Conservation (phyloP, 1,140 invertebrate species). For the Pseudomyrmex concolor region DNA sequence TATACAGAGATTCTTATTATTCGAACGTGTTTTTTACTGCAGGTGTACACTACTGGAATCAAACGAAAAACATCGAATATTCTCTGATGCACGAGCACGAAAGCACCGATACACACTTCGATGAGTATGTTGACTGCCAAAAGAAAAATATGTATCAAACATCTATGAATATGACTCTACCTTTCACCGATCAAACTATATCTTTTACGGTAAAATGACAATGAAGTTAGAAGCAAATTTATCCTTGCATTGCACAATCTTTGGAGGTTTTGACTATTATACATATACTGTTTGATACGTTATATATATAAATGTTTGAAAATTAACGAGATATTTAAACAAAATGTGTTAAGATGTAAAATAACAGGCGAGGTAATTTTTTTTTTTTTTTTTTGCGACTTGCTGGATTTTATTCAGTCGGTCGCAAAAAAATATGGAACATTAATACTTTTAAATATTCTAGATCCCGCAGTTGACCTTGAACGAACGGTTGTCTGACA, state of each 20-base stretch:
- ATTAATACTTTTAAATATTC: conserved; percentile 37
- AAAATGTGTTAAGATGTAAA: neutral
- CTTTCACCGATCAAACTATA: conserved; percentile 61
- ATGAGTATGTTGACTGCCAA: conserved; percentile 68
- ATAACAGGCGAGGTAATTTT: neutral
- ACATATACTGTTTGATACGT: too few relatives aligned
- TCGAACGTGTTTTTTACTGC: neutral
- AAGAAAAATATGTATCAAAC: conserved; percentile 52
- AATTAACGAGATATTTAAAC: neutral
- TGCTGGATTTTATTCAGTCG: conserved; percentile 10
- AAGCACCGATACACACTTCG: conserved; percentile 48
- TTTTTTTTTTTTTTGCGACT: neutral
- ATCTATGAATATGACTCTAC: conserved; percentile 60
- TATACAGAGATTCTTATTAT: neutral
- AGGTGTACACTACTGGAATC: conserved; percentile 74
- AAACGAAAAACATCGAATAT: conserved; percentile 49
- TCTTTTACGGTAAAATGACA: conserved; percentile 61
- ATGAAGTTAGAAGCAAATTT: neutral
- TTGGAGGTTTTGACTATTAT: too few relatives aligned
- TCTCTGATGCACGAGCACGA: conserved; percentile 32
- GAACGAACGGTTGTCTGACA: conserved; percentile 76
- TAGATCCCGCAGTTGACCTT: conserved; percentile 71
- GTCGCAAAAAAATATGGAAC: conserved; percentile 24
- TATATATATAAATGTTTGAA: too few relatives aligned
- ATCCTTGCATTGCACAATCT: neutral